Evolutionary conservation across 1,140 invertebrate genomes (phyloP), one percentile per base, ranked within the genome.

Genomic region (Drosophila nigrodunni): DNA sequence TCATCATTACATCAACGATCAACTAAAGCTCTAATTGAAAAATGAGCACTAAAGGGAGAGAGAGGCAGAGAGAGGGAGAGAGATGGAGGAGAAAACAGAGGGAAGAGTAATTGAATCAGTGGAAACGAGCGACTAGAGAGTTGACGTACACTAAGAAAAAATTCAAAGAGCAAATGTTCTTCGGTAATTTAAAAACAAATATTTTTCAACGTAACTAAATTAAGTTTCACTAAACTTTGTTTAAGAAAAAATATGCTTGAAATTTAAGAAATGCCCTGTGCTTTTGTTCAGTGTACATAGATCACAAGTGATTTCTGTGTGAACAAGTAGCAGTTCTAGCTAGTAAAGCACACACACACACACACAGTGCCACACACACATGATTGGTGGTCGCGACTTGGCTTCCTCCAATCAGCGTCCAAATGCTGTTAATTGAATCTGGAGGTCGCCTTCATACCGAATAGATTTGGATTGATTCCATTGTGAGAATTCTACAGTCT

Each of bases 401-500:
- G 37, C 54, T 75, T 72, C 64, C 54, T 75, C 69, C 64, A 85
- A 85, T 85, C 78, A 81, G 58, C 49, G 64, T 54, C 44, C 54
- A 59, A 78, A 78, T 66, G 47, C 61, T 67, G 77, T 80, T 87
- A 87, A 87, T 87, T 87, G 79, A 82, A 82, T 88, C 87, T 81
- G 79, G 69, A 87, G 82, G 82, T 86, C 82, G 71, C n/a, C 43
- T 11, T 43, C 62, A 43, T n/a, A 8, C 34, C 37, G 34, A 49
- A 64, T 64, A 49, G 34, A 61, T 61, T 47, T 18, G 37, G 37
- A 25, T 49, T 49, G 60, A 54, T 47, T 47, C 30, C 25, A 30
- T 47, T 47, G 18, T 3, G 7, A 62, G 13, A 47, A 30, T 21
- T 34, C 37, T 6, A 13, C 6, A 43, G 35, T 44, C 4, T 25